These are phyloP conservation scores for Polyergus mexicanus DNA, from an alignment of 1,140 invertebrate species.

Conservation along the genomic window DNA sequence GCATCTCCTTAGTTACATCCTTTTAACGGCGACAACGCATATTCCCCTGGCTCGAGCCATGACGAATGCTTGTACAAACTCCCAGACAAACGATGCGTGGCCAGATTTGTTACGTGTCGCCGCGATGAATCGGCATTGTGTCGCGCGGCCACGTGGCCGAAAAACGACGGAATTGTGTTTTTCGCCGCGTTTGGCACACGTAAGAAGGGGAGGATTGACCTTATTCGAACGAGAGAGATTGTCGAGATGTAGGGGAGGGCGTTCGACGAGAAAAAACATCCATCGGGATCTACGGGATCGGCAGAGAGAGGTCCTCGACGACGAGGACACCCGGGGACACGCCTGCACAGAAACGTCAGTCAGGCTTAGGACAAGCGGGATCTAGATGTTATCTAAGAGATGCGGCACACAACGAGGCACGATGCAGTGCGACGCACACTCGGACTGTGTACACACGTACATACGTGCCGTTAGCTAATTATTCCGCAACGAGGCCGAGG, in stretches of 20 bases:
- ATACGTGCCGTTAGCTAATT: slow-evolving; percentile 78
- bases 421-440: slow-evolving; percentile 8
- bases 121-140: slow-evolving; percentile 72
- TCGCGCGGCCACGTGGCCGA: slow-evolving; percentile 67
- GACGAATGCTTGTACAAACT: slow-evolving; percentile 73
- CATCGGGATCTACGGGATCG: slow-evolving; percentile 41
- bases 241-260: slow-evolving; percentile 68
- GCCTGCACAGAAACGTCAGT: slow-evolving; percentile 83
- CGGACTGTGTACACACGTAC: slow-evolving; percentile 23
- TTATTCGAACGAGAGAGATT: slow-evolving; percentile 45
- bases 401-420: slow-evolving; percentile 48
- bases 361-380: slow-evolving; percentile 81
- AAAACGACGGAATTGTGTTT: slow-evolving; percentile 77
- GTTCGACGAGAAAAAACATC: slow-evolving; percentile 75
- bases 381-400: slow-evolving; percentile 77
- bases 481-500: slow-evolving; percentile 62
- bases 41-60: slow-evolving; percentile 55
- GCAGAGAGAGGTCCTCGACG: slow-evolving; percentile 65
- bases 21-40: slow-evolving; percentile 13
- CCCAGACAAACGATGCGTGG: slow-evolving; percentile 67
- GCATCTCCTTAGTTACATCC: slow-evolving; percentile 22
- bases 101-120: slow-evolving; percentile 72
- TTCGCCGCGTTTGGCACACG: slow-evolving; percentile 67
- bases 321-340: slow-evolving; percentile 67
- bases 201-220: slow-evolving; percentile 63